Evolutionary conservation across 2,113 vertebrate species (phyloP).

Genomic region (Caracal caracal): DNA sequence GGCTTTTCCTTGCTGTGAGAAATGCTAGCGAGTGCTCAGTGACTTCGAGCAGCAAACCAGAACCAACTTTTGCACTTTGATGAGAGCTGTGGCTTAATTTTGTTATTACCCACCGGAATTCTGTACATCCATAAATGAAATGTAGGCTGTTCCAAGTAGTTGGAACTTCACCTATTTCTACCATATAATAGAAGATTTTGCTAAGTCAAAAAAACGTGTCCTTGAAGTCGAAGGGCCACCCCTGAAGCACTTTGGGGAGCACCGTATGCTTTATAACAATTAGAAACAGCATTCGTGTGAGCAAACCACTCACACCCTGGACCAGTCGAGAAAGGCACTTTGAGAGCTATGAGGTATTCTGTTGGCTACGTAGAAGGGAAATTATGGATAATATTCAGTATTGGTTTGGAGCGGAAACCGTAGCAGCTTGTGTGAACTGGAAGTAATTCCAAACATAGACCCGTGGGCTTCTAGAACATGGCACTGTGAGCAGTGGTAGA

Average conservation of each 20-base stretch:
- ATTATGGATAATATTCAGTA: background rate
- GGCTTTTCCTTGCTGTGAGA: background rate
- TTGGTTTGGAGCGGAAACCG: background rate
- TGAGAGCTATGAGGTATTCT: background rate
- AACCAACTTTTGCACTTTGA: background rate
- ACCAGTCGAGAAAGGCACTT: background rate
- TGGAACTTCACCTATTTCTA: background rate
- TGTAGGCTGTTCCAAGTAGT: background rate
- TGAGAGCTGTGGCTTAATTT: background rate
- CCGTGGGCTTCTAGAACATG: background rate
- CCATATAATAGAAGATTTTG: background rate
- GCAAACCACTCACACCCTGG: background rate
- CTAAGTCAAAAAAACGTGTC: background rate
- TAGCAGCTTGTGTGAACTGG: background rate
- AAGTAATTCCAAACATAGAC: background rate
- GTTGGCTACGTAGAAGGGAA: background rate
- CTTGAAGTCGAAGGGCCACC: background rate
- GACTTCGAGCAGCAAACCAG: background rate
- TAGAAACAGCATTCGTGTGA: rapidly evolving
- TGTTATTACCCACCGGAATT: background rate
- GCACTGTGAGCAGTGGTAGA: background rate
- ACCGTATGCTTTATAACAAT: background rate
- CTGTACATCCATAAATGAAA: background rate
- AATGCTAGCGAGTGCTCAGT: background rate
- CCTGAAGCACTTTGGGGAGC: background rate